A percentile compares a stretch with the other conserved stretches of the same genome.
phyloP scores from a whole-genome alignment of 2,797 vertebrate species.

The Passerculus sandwichensis region DNA sequence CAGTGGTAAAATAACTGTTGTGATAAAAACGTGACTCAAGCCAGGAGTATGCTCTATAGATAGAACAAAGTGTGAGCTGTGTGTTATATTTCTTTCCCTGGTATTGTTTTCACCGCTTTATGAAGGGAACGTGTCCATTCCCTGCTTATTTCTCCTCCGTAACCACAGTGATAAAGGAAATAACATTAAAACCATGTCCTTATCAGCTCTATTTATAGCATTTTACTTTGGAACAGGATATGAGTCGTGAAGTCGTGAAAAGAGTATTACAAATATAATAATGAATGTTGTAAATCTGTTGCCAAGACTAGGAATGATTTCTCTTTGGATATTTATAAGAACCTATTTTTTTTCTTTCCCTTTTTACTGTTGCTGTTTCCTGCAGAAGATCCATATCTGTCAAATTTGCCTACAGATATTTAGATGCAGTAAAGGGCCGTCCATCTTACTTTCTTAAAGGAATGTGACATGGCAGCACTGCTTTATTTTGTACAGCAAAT shows the following conservation, averaged over 20 bases:
- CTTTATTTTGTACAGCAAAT: slow-evolving; percentile 37
- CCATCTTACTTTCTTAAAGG: background rate
- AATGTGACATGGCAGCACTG: background rate
- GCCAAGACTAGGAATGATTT: slow-evolving; percentile 20
- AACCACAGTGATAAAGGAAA: background rate
- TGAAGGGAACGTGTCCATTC: background rate
- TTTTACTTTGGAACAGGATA: slow-evolving; percentile 37
- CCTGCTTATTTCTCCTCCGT: background rate
- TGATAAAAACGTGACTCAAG: background rate
- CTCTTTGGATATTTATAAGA: slow-evolving; percentile 6
- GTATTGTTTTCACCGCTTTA: background rate
- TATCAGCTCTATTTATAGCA: slow-evolving; percentile 39
- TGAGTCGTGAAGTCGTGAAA: background rate
- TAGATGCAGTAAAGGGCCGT: background rate
- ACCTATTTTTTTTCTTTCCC: background rate
- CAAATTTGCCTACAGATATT: background rate
- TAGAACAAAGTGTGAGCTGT: background rate
- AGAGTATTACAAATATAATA: slow-evolving; percentile 28
- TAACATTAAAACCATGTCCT: background rate
- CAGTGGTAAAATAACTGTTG: background rate
- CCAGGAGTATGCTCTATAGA: background rate
- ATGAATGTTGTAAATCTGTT: slow-evolving; percentile 38
- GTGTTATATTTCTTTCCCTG: background rate
- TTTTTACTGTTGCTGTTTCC: background rate
- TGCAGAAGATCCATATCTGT: background rate